phyloP scores from a whole-genome alignment of 2,888 invertebrate species.

The Drosophila algonquin region DNA sequence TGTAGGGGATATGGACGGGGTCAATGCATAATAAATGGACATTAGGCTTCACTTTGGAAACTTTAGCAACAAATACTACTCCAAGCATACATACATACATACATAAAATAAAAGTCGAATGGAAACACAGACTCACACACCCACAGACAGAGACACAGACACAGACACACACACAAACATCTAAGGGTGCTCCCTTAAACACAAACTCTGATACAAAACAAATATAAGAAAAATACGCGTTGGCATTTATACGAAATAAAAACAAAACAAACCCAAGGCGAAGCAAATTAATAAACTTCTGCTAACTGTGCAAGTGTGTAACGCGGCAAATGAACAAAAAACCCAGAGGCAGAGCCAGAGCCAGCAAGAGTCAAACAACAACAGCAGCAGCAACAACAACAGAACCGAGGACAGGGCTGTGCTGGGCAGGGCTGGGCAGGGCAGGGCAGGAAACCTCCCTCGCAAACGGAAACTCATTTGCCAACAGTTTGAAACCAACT shows the following conservation, averaged over 20 bases:
- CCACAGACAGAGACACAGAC: background rate
- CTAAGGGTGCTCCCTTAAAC: background rate
- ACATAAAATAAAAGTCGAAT: background rate
- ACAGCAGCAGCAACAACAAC: slow-evolving; percentile 12
- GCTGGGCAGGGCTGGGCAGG: background rate
- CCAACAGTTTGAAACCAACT: slow-evolving; percentile 68
- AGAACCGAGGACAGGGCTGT: slow-evolving; percentile 3
- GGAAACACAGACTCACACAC: slow-evolving; percentile 1
- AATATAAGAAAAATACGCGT: slow-evolving; percentile 1
- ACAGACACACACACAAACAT: slow-evolving; percentile 5
- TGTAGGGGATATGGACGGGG: no score
- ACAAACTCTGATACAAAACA: slow-evolving; percentile 2
- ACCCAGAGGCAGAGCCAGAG: slow-evolving; percentile 16
- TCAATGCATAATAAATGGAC: no score
- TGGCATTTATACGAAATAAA: slow-evolving; percentile 14
- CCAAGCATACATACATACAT: background rate
- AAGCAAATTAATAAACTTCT: slow-evolving; percentile 54
- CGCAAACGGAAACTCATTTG: slow-evolving; percentile 69
- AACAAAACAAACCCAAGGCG: slow-evolving; percentile 41
- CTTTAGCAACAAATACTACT: background rate
- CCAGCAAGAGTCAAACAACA: slow-evolving; percentile 20
- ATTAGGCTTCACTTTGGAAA: no score
- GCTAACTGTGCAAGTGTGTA: slow-evolving; percentile 34
- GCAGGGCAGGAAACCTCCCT: slow-evolving; percentile 52
- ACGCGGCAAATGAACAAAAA: slow-evolving; percentile 28